Base-by-base conservation (phyloP, 1,140 invertebrate species). In the Drosophila carrolli region DNA sequence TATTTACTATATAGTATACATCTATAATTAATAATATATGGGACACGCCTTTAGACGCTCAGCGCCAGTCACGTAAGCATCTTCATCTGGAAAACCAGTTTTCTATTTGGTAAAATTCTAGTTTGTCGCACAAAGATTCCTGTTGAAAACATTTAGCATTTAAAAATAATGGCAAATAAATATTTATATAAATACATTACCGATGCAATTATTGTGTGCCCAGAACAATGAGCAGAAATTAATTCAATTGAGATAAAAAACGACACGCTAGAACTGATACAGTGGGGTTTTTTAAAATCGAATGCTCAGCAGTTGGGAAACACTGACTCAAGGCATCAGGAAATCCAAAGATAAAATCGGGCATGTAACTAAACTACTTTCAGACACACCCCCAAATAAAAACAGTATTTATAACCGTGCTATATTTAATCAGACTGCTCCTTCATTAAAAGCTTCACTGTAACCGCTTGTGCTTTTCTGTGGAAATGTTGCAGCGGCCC, bases 41-140 rank as follows among this genome's bases (percentile, higher is more conserved):
- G 73, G 78, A 81, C 59, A 79, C 76, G 81, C 81, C 76, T 81
- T 81, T 56, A 72, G 14, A 55, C 83, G 70, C 61, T 70, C 73
- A 78, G 65, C 55, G 57, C 57, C 50, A 65, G 65, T 73, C 84
- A 86, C 81, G 81, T 85, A 86, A 85, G 56, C 83, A 79, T 78
- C 83, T 78, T 78, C 74, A 77, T 51, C 51, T 43, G 50, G 51
- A 56, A 78, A 84, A 84, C 83, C 76, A 80, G 83, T 89, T 88
- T 83, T 79, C 80, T 67, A 73, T 83, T 86, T 79, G 84, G 84
- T 60, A 59, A 86, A 89, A 83, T 83, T 89, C 83, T 83, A 80
- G 81, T 66, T 68, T 68, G 29, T 32, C 47, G 81, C 81, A 61
- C 82, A 38, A 58, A 62, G 59, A 41, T 73, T 67, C 53, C 68